Percentiles rank a stretch among this genome's conserved stretches.
These are phyloP conservation scores for Xenus cinereus DNA, from an alignment of 2,113 vertebrate genomes.

Conservation along the genomic window DNA sequence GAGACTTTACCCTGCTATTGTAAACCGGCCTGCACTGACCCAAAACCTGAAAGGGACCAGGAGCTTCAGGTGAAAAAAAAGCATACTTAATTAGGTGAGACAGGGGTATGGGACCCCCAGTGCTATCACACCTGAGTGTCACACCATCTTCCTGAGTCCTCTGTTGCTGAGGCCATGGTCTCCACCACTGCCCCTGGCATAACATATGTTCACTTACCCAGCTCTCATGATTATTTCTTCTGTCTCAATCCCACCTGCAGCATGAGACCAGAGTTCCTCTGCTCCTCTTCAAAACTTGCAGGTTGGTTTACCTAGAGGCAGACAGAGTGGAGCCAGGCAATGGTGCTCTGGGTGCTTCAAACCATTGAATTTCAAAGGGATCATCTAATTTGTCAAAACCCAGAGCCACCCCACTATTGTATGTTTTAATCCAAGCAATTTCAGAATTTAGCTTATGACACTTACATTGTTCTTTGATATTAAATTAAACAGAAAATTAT, in stretches of 20 bases:
- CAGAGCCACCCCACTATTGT: not conserved
- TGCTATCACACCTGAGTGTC: not conserved
- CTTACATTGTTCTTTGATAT: not conserved
- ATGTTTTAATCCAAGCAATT: not conserved
- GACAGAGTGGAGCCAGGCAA: not conserved
- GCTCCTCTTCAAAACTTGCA: not conserved
- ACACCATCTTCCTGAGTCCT: not conserved
- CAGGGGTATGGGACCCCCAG: not conserved
- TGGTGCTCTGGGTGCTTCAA: not conserved
- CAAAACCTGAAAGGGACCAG: not conserved
- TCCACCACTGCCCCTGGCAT: not conserved
- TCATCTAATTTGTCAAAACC: not conserved
- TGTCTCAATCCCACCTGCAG: not conserved
- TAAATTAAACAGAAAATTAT: not conserved
- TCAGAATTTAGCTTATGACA: not conserved
- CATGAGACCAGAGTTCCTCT: not conserved
- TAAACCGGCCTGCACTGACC: not conserved
- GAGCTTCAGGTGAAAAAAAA: not conserved
- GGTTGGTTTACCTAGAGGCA: not conserved
- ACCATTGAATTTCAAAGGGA: not conserved
- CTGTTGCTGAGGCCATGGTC: not conserved
- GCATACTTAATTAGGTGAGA: not conserved
- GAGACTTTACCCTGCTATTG: not conserved
- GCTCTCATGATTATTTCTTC: not conserved
- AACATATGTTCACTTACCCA: not conserved